These are phyloP conservation scores for Drosophila navojoa DNA, from an alignment of 1,140 invertebrate genomes.

Conservation along the genomic window DNA sequence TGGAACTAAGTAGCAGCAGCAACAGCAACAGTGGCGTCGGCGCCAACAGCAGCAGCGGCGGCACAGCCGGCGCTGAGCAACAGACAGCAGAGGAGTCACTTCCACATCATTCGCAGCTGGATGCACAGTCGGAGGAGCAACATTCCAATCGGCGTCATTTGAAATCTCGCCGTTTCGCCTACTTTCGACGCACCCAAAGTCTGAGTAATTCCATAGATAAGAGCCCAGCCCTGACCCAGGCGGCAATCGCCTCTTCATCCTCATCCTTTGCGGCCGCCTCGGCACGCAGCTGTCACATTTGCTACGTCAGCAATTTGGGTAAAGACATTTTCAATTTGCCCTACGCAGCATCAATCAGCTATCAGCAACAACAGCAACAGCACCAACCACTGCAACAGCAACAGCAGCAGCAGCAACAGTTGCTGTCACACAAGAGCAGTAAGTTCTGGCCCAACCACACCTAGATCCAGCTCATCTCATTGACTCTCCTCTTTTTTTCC, in stretches of 20 bases:
- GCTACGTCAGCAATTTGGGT: constrained; percentile 78
- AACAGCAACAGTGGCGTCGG: neutral
- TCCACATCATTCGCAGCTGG: constrained; percentile 6
- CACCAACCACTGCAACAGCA: constrained; percentile 1
- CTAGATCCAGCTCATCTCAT: neutral
- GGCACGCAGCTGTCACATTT: constrained; percentile 77
- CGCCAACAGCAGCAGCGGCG: neutral
- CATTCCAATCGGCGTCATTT: constrained; percentile 62
- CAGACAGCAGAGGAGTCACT: neutral
- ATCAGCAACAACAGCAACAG: constrained; percentile 8
- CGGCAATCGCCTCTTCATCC: constrained; percentile 41
- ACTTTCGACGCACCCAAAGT: constrained; percentile 73
- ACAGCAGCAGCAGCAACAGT: constrained; percentile 11
- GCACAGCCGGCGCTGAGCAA: neutral
- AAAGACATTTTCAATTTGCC: constrained; percentile 82
- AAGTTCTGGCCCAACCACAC: neutral
- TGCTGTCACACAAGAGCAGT: constrained; percentile 9
- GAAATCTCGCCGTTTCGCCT: constrained; percentile 40
- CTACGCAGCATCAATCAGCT: constrained; percentile 40
- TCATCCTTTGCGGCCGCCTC: constrained; percentile 25
- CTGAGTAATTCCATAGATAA: constrained; percentile 75
- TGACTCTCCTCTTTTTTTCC: neutral
- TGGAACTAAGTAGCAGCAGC: constrained; percentile 19
- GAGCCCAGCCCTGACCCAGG: constrained; percentile 37
- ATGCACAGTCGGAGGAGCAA: constrained; percentile 37